These are phyloP conservation scores for Coilia nasus DNA, from an alignment of 2,797 vertebrate species.

Conservation along the genomic window DNA sequence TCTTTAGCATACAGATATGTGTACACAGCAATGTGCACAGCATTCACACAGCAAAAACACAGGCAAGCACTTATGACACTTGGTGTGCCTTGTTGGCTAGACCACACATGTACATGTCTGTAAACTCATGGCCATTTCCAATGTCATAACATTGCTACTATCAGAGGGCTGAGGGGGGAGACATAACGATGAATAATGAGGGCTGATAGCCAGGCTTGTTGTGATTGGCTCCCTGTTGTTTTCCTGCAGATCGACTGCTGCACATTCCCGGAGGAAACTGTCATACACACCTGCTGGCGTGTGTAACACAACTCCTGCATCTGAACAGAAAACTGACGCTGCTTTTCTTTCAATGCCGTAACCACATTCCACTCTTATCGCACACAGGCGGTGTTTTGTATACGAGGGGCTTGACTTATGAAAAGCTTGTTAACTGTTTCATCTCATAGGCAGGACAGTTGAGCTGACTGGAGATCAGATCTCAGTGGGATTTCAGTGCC, in stretches of 20 bases:
- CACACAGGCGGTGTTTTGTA: not conserved
- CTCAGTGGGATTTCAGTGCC: not conserved
- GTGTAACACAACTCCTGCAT: constrained; percentile 19
- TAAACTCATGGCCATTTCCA: not conserved
- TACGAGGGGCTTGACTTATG: not conserved
- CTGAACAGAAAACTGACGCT: not conserved
- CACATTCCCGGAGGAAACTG: constrained; percentile 5
- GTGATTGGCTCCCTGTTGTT: not conserved
- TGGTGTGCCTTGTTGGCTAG: not conserved
- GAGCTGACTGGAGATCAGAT: not conserved
- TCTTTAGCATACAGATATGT: no score
- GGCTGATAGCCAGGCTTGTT: not conserved
- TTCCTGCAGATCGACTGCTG: not conserved
- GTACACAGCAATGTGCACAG: not conserved
- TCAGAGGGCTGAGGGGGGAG: not conserved
- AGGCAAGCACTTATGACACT: not conserved
- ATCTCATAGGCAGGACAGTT: not conserved
- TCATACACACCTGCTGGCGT: not conserved
- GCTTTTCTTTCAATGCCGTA: not conserved
- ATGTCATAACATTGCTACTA: not conserved
- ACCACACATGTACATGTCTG: not conserved
- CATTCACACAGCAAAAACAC: not conserved
- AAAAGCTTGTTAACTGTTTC: constrained; percentile 1
- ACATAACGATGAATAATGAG: not conserved
- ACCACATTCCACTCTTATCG: not conserved